Evolutionary conservation across 92 coral and sea anemone genomes (phyloP).

Genomic region (Galaxea fascicularis): DNA sequence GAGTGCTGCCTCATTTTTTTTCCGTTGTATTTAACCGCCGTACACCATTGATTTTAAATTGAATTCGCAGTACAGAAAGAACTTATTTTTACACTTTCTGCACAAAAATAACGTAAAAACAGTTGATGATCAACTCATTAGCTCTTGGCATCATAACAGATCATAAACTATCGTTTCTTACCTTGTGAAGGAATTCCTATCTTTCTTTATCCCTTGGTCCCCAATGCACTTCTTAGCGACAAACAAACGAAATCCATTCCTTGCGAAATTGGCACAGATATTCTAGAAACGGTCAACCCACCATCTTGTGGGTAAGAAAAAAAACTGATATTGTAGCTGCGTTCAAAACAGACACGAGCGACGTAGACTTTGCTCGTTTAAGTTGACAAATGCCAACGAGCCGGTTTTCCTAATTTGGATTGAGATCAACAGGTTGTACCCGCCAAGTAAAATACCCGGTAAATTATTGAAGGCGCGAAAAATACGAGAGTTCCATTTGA

Average conservation of each 20-base stretch:
- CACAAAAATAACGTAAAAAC: background rate
- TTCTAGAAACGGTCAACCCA: constrained; percentile 14
- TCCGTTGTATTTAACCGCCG: too few relatives aligned
- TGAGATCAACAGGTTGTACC: constrained; percentile 81
- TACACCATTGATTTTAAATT: too few relatives aligned
- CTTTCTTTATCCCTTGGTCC: constrained; percentile 45
- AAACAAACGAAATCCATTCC: constrained; percentile 45
- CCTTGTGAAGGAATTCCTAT: constrained; percentile 45
- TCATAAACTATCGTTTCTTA: constrained; percentile 31
- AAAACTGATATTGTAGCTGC: constrained; percentile 3
- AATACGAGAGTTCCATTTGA: constrained; percentile 26
- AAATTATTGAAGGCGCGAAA: constrained; percentile 54
- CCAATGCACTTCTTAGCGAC: constrained; percentile 12
- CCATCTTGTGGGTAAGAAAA: constrained; percentile 20
- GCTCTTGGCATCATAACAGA: constrained; percentile 21
- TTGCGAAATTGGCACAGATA: background rate
- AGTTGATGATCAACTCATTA: constrained; percentile 14
- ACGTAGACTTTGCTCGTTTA: constrained; percentile 10
- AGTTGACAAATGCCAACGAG: constrained; percentile 57
- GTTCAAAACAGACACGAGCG: constrained; percentile 24
- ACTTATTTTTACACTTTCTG: too few relatives aligned
- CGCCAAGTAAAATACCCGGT: constrained; percentile 30
- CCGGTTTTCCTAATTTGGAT: constrained; percentile 65
- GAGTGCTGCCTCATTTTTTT: too few relatives aligned
- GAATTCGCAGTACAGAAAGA: background rate